Evolutionary conservation across 2,888 invertebrate species (phyloP).

Genomic region (Dryadula phaetusa): DNA sequence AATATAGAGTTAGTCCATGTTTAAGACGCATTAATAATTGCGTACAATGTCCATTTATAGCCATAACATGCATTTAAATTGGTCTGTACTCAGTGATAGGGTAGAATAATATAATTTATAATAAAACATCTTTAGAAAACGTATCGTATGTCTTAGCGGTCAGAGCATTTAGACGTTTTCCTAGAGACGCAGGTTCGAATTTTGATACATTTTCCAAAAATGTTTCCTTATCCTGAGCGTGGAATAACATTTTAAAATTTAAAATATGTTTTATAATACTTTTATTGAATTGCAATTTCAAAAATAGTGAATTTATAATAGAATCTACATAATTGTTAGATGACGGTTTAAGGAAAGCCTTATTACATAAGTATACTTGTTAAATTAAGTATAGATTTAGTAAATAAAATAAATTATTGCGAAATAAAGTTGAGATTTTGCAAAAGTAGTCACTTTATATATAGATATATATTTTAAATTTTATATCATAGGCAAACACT

Average conservation of each 20-base stretch:
- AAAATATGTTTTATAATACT: neutral
- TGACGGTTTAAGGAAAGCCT: neutral
- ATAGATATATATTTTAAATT: constrained; percentile 3
- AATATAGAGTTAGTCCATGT: no score
- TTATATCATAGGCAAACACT: neutral
- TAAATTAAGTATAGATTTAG: neutral
- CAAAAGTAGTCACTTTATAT: neutral
- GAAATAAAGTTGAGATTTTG: neutral
- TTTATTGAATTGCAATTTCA: neutral
- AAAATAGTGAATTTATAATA: neutral
- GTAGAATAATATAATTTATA: no score
- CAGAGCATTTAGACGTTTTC: no score
- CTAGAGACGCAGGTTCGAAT: no score
- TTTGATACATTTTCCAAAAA: no score
- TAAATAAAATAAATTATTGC: neutral
- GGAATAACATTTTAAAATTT: no score
- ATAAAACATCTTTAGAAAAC: no score
- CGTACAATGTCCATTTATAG: no score
- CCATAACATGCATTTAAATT: neutral
- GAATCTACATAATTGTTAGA: neutral
- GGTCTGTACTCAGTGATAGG: neutral
- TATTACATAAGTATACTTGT: constrained; percentile 14
- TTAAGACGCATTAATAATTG: no score
- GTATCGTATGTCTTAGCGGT: no score
- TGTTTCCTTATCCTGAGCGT: no score